Conservation (phyloP, 2,797 vertebrate species). For the Serranus cabrilla region DNA sequence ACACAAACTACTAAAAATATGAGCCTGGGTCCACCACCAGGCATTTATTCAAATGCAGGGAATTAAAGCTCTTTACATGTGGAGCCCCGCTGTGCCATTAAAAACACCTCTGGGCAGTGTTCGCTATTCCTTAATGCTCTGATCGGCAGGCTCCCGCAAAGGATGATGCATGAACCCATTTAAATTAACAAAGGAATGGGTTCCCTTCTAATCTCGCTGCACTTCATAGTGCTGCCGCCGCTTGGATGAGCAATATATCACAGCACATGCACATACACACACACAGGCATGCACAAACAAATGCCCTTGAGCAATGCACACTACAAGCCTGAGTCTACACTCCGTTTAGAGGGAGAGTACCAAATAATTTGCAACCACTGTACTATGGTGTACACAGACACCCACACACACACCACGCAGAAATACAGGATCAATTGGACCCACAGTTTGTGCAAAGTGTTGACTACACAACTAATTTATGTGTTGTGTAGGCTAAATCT, state of each 20-base stretch:
- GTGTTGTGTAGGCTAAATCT: slow-evolving; percentile 54
- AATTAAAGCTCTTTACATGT: slow-evolving; percentile 73
- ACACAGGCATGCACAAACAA: slow-evolving; percentile 80
- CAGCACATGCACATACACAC: slow-evolving; percentile 70
- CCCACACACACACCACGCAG: slow-evolving; percentile 9
- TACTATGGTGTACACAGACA: slow-evolving; percentile 20
- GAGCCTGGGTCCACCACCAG: slow-evolving; percentile 41
- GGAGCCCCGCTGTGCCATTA: slow-evolving; percentile 90
- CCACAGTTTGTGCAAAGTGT: slow-evolving; percentile 47
- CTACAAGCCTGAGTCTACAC: slow-evolving; percentile 88
- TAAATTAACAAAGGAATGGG: slow-evolving; percentile 99
- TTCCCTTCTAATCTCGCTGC: slow-evolving; percentile 94
- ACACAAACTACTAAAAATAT: slow-evolving; percentile 37
- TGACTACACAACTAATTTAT: slow-evolving; percentile 54
- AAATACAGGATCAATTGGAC: slow-evolving; percentile 34
- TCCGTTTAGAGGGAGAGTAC: slow-evolving; percentile 87
- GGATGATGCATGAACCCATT: slow-evolving; percentile 99
- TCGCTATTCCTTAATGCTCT: slow-evolving; percentile 84
- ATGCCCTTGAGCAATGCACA: slow-evolving; percentile 92
- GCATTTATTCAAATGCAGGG: slow-evolving; percentile 75
- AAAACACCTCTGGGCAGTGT: slow-evolving; percentile 97
- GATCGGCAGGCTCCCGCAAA: slow-evolving; percentile 86
- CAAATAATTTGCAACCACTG: slow-evolving; percentile 89
- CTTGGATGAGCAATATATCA: slow-evolving; percentile 97
- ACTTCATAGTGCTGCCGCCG: slow-evolving; percentile 87